A percentile compares a stretch with the other conserved stretches of the same genome.
phyloP scores from a whole-genome alignment of 2,113 vertebrate species.

The Coptodon bakossiorum region DNA sequence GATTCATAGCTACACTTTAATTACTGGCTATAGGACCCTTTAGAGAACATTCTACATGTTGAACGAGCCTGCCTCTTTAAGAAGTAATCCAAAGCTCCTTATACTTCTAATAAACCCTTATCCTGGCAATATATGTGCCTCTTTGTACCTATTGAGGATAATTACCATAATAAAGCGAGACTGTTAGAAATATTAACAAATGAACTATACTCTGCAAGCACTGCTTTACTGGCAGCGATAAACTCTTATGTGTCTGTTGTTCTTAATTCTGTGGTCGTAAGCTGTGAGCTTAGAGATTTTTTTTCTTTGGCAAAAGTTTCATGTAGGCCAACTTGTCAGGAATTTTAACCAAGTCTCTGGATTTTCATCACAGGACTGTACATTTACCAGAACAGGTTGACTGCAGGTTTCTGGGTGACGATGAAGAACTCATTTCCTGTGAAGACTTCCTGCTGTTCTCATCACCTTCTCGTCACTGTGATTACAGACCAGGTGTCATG shows the following conservation, averaged over 20 bases:
- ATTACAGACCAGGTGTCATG: conserved; percentile 8
- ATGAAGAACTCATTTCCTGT: conserved; percentile 8
- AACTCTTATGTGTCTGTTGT: neutral
- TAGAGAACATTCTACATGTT: neutral
- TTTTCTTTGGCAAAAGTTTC: neutral
- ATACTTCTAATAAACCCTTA: neutral
- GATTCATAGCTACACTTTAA: neutral
- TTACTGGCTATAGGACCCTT: neutral
- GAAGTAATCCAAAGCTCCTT: neutral
- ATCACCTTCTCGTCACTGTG: conserved; percentile 25
- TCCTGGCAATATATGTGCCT: neutral
- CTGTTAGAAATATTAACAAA: neutral
- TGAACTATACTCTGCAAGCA: neutral
- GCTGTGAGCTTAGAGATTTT: neutral
- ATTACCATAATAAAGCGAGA: conserved; percentile 5
- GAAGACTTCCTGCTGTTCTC: conserved; percentile 27
- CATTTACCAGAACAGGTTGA: neutral
- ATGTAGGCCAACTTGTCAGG: neutral
- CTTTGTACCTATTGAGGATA: neutral
- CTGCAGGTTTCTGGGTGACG: conserved; percentile 1
- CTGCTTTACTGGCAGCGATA: neutral
- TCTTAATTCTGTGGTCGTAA: neutral
- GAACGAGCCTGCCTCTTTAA: neutral
- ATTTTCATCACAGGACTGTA: neutral
- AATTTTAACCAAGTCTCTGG: neutral